Base-by-base conservation (phyloP, 2,888 invertebrate species). In the Ellobium chinense region DNA sequence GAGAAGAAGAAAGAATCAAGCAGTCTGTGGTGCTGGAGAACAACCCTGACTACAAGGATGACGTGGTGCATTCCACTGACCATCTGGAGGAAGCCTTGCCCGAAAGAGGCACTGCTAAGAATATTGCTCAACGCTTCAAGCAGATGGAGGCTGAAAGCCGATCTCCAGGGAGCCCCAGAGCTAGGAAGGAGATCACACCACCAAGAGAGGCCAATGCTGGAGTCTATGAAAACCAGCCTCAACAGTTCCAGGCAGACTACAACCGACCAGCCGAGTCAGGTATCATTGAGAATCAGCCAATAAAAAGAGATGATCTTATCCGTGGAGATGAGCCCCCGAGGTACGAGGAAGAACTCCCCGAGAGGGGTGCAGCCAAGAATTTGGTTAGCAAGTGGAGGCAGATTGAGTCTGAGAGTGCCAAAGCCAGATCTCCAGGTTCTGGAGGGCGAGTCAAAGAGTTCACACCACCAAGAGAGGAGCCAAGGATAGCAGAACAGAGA, bases 331-430 rank as follows among this genome's bases (percentile, higher is more conserved):
- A 91, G 54, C 37, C 79, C 0, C 90, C 89, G 46, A 79, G 37
- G 31, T 83, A 83, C 39, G 89, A 89, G 69, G 89, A 91, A 75
- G 91, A 88, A 89, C 91, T 90, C 90, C 93, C 92, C 79, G 92
- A 91, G 84, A 87, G 89, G 65, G 98, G 98, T 91, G 97, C 97
- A 29, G 97, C 98, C 72, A 97, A 95, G 86, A 94, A 94, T 92
- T 95, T 98, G 88, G 95, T 97, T 80, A 96, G 96, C 91, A 95
- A 95, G 90, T 98, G 98, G 93, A 98, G 98, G 93, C 96, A 96
- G 82, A 95, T 98, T 94, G 95, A 96, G 84, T 85, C 84, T 27
- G 84, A 87, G 58, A 87, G 86, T 82, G 84, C 85, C 83, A 86
- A 86, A 69, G 85, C 84, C 79, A 80, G 78, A 34, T 84, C 86